These are phyloP conservation scores for Anolis carolinensis DNA, from an alignment of 2,113 vertebrate species.

Conservation along the genomic window DNA sequence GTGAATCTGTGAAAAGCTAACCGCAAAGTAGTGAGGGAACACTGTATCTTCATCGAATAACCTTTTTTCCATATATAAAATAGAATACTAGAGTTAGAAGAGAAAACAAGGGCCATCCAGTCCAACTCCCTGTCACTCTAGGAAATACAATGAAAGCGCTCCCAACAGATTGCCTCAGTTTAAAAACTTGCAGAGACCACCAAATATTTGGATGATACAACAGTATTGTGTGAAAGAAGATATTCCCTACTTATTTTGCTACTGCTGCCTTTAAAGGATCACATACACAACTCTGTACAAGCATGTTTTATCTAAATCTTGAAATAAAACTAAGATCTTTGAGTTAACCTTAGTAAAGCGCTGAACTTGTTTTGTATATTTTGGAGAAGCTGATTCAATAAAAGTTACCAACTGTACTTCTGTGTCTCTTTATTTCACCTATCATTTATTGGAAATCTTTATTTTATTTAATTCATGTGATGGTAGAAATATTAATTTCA, in stretches of 20 bases:
- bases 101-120: too few relatives aligned
- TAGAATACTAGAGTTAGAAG: too few relatives aligned
- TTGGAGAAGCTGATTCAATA: neutral
- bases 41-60: neutral
- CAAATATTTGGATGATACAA: neutral
- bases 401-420: neutral
- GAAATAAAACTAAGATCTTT: neutral
- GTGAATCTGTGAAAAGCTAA: too few relatives aligned
- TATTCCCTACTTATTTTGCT: neutral
- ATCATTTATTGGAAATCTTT: neutral
- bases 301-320: neutral
- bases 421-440: constrained; percentile 18
- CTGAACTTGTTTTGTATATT: neutral
- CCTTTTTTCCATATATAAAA: too few relatives aligned
- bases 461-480: neutral
- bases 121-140: too few relatives aligned
- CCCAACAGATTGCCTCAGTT: too few relatives aligned
- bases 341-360: neutral
- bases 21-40: too few relatives aligned
- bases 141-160: too few relatives aligned
- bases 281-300: neutral
- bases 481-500: neutral
- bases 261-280: too few relatives aligned
- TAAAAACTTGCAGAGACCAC: neutral
- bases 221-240: neutral